Base-by-base conservation (phyloP, 2,888 invertebrate species). In the Scrobipalpa atriplicella region DNA sequence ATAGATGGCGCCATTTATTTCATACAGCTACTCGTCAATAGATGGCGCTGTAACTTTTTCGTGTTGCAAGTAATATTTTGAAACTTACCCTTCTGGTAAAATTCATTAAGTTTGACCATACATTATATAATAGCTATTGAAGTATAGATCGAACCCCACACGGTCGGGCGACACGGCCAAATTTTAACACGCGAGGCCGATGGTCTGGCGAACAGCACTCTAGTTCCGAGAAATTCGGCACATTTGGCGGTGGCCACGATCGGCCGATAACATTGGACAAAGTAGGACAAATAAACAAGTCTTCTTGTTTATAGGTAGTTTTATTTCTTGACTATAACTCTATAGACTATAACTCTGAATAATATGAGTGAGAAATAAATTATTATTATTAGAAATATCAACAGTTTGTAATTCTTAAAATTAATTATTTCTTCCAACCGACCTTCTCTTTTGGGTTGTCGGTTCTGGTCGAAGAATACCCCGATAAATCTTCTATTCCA, bases 221-320 rank as follows among this genome's bases (percentile, higher is more conserved):
- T 62, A 54, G 66, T 71, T 71, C 71, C 66, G 39, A 71, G 71
- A 71, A 71, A 68, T 66, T 64, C 61, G 66, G 66, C 65, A 62
- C 62, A 66, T 64, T 68, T 64, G 62, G 68, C 66, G 54, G 43
- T 67, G 51, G 38, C 62, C 62, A 61, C 41, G 60, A 61, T 61
- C 54, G 13, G 21, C 13, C 21, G 21, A 21, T 41, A 54, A 63
- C 58, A 54, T 38, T 38, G 58, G 58, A 41, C 19, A 41, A 18
- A 41, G 41, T 41, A 61, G 60, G 39, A 38, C 60, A 60, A 47
- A 47, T 29, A 56, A 56, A 56, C n/a, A 36, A 56, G 13, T n/a
- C 21, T 9, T 41, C 41, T 52, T 52, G 51, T 52, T 54, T n/a
- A n/a, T n/a, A n/a, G 7, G 29, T 52, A 52, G 19, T 19, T 19